Percentiles rank a stretch among this genome's conserved stretches.
Conservation (phyloP, 2,113 vertebrate species). For the Rhynchomys soricoides region DNA sequence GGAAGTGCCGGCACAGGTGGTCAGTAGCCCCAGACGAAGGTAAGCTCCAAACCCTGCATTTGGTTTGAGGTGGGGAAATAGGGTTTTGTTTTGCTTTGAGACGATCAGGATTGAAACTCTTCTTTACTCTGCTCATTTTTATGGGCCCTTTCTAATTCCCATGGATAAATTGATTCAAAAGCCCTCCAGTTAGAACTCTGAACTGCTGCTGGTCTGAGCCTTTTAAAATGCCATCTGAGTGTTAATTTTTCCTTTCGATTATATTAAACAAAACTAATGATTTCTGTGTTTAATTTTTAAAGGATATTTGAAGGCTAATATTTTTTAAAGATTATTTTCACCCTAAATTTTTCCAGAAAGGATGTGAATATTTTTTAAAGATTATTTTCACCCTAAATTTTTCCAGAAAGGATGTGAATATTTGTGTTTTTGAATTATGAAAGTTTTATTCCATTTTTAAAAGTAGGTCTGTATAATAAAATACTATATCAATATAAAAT, state of each 20-base stretch:
- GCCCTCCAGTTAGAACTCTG: neutral
- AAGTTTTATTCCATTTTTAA: neutral
- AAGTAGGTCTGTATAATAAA: conserved; percentile 39
- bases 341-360: neutral
- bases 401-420: neutral
- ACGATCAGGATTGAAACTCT: neutral
- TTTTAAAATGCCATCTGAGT: conserved; percentile 10
- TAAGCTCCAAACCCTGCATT: conserved; percentile 57
- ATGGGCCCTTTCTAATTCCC: neutral
- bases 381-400: conserved; percentile 29
- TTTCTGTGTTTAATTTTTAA: neutral
- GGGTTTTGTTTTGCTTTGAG: neutral
- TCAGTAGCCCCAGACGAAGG: conserved; percentile 74
- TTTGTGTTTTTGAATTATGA: conserved; percentile 43
- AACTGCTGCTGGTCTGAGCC: neutral
- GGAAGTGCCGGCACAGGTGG: conserved; percentile 75
- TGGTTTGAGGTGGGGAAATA: neutral
- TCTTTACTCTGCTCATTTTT: neutral
- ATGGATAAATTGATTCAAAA: neutral
- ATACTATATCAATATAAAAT: neutral
- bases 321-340: conserved; percentile 45
- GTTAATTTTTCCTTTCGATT: conserved; percentile 6
- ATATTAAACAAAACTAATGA: conserved; percentile 22
- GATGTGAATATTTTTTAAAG: neutral
- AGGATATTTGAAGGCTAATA: conserved; percentile 2